Evolutionary conservation across 2,113 vertebrate genomes (phyloP).

Genomic region (Morphnarchus princeps): DNA sequence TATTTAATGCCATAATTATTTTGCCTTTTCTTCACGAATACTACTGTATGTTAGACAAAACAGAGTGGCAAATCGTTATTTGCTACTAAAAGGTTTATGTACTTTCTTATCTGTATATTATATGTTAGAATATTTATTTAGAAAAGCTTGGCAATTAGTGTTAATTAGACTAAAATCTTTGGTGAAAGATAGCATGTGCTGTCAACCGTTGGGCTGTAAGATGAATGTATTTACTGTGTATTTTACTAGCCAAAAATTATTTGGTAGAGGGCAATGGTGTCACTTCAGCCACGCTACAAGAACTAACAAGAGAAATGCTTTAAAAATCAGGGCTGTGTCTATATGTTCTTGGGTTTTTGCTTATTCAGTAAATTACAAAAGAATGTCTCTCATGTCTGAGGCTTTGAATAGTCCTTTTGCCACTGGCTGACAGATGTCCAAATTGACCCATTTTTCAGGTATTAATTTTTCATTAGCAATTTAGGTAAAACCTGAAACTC

Average conservation of each 20-base stretch:
- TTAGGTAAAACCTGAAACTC: neutral
- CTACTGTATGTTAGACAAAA: neutral
- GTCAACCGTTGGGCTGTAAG: neutral
- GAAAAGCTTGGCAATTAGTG: neutral
- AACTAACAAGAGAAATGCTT: neutral
- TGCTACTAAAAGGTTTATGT: neutral
- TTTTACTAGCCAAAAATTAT: neutral
- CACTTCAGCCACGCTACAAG: neutral
- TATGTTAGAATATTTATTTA: neutral
- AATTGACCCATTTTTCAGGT: neutral
- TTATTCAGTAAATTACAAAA: neutral
- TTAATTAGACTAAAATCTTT: neutral
- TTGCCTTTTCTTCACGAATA: neutral
- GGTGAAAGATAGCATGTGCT: neutral
- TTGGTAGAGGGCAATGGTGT: neutral
- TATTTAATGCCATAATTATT: neutral
- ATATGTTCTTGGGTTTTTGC: neutral
- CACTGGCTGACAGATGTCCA: neutral
- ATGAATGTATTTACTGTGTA: neutral
- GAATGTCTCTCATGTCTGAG: rapidly evolving
- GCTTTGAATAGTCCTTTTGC: neutral
- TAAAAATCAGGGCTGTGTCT: neutral
- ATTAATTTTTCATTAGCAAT: constrained; percentile 8
- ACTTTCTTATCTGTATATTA: neutral
- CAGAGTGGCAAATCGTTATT: neutral